Evolutionary conservation across 2,888 invertebrate species (phyloP), one percentile per base, ranked within the genome.

Genomic region (Stictocephala bisonia): DNA sequence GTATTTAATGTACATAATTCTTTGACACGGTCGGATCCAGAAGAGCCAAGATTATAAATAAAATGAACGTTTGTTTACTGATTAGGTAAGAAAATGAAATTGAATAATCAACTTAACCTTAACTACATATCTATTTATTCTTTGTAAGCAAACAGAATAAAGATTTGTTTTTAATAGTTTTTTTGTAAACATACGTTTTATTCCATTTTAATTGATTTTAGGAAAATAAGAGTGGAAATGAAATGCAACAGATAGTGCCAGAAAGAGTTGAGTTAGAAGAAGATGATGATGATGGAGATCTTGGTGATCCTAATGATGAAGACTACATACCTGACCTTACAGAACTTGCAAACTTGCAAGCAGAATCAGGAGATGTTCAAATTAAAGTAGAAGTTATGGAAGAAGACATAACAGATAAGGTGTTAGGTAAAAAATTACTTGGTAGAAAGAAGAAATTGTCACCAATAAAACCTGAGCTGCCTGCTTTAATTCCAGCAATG

Each of bases 401-500:
- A 41, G 69, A 67, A 20, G 75, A 75, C 40, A 58, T 58, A 6
- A 64, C 74, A 24, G 70, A 66, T 27, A 67, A 74, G 31, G 35
- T 35, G 22, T 31, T 64, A 7, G 56, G 48, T 9, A 74, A 69
- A 18, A 72, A 66, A 64, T 44, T 58, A 18, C 50, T 64, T 27
- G 58, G 56, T 7, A 68, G 35, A 24, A 73, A 72, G 50, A 75
- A 72, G 67, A 78, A 66, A 66, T 50, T 26, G 6, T 66, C 40
- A 53, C 71, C 71, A 22, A 15, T 64, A 9, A 41, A 73, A 20
- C 44, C 69, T 11, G 77, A 77, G 64, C 35, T 75, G 20, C 53
- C 74, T 60, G 71, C 77, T 50, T 75, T 80, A 6, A 80, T 80
- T 68, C 80, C 80, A 20, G 79, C 79, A 74, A 80, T 80, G 80